Evolutionary conservation across 35 echinoderm and acorn worm species (phyloP).

Genomic region (Patiria miniata): DNA sequence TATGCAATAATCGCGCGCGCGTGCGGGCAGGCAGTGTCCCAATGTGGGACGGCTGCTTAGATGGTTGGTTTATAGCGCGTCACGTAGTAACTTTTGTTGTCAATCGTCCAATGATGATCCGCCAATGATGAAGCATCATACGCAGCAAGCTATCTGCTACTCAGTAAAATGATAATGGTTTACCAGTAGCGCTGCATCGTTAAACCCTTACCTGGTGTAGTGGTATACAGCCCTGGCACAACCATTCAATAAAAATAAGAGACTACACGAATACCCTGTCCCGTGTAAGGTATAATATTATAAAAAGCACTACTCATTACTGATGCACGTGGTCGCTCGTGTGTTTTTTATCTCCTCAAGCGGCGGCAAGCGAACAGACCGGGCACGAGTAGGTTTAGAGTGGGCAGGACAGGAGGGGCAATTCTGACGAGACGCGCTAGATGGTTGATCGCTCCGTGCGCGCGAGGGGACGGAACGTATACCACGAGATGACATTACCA

Average conservation of each 20-base stretch:
- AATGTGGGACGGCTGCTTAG: conserved; percentile 7
- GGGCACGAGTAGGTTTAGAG: too few relatives aligned
- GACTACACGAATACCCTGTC: conserved; percentile 1
- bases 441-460: too few relatives aligned
- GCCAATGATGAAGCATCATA: not conserved
- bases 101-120: not conserved
- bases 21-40: not conserved
- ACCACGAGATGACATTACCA: too few relatives aligned
- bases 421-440: too few relatives aligned
- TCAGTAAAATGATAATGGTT: not conserved
- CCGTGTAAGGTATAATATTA: not conserved
- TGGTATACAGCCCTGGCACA: not conserved
- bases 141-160: not conserved
- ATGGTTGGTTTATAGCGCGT: not conserved
- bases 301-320: conserved; percentile 6
- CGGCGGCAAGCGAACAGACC: not conserved
- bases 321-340: conserved; percentile 5
- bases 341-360: conserved; percentile 22
- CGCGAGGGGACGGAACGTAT: too few relatives aligned
- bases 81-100: conserved; percentile 25
- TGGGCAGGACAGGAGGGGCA: too few relatives aligned
- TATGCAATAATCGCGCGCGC: not conserved
- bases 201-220: not conserved
- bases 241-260: too few relatives aligned
- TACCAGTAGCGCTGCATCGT: too few relatives aligned